Percentiles rank a stretch among this genome's conserved stretches.
Evolutionary conservation across 2,888 invertebrate species (phyloP).

Genomic region (Spicauda simplicius): DNA sequence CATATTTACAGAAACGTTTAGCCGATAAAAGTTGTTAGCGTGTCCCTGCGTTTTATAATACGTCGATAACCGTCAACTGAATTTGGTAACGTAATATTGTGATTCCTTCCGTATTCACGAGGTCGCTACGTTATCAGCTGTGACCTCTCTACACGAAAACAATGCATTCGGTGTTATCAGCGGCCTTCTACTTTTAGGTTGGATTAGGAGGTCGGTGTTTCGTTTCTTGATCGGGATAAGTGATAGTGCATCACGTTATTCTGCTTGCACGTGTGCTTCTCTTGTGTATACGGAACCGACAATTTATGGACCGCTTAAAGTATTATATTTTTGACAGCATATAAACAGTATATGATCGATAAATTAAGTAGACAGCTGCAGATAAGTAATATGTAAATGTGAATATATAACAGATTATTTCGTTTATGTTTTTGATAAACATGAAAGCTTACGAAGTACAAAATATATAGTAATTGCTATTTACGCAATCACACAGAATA

Average conservation of each 20-base stretch:
- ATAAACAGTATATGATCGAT: too few species aligned
- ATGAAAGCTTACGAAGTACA: too few species aligned
- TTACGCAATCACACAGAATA: too few species aligned
- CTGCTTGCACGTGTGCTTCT: too few species aligned
- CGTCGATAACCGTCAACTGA: conserved; percentile 48
- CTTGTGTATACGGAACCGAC: too few species aligned
- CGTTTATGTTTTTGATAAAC: too few species aligned
- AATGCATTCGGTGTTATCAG: conserved; percentile 67
- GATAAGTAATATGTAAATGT: too few species aligned
- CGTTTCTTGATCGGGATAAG: conserved; percentile 28
- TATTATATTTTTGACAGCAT: too few species aligned
- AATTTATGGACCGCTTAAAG: too few species aligned
- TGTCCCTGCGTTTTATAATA: conserved; percentile 41
- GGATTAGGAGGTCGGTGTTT: conserved; percentile 42
- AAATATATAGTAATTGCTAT: too few species aligned
- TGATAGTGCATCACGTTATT: not conserved
- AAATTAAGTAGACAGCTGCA: too few species aligned
- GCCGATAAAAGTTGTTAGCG: conserved; percentile 60
- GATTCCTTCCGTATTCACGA: conserved; percentile 74
- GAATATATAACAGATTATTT: too few species aligned
- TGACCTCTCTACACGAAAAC: conserved; percentile 67
- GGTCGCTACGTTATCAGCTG: conserved; percentile 66
- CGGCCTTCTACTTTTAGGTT: conserved; percentile 58
- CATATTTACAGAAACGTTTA: conserved; percentile 68
- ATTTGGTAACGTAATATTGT: conserved; percentile 63